Conservation (phyloP, 1,140 invertebrate genomes). For the Bicyclus anynana region DNA sequence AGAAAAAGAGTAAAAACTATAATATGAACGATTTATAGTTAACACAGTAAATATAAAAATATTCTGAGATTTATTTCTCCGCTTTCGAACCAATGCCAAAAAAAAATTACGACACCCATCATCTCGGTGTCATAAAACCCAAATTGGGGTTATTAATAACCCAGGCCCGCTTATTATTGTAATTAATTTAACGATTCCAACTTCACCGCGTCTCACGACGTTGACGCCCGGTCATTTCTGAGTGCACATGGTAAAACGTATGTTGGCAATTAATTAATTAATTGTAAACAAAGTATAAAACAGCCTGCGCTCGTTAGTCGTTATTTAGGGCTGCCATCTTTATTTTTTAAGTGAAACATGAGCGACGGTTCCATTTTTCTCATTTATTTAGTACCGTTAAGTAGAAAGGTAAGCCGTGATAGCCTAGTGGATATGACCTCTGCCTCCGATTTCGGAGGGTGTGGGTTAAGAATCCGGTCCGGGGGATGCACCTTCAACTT, state of each 20-base stretch:
- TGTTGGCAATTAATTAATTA: conserved; percentile 6
- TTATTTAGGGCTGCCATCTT: neutral
- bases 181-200: conserved; percentile 41
- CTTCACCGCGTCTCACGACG: conserved; percentile 18
- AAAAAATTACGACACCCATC: conserved; percentile 45
- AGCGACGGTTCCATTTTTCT: too few relatives aligned
- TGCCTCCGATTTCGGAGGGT: too few relatives aligned
- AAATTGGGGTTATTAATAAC: conserved; percentile 57
- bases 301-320: neutral
- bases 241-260: conserved; percentile 7
- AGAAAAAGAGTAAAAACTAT: too few relatives aligned
- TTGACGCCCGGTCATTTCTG: conserved; percentile 8
- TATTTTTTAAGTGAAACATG: neutral
- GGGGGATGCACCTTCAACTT: too few relatives aligned
- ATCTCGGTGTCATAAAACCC: conserved; percentile 31
- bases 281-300: conserved; percentile 7
- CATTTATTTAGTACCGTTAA: too few relatives aligned
- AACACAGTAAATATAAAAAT: neutral
- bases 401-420: too few relatives aligned
- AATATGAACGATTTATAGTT: too few relatives aligned
- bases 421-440: too few relatives aligned
- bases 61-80: neutral
- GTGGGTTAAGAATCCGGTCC: too few relatives aligned
- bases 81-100: neutral
- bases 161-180: conserved; percentile 50